Conservation (phyloP, 53 echinoderm and acorn worm genomes). For the Mesocentrotus franciscanus region DNA sequence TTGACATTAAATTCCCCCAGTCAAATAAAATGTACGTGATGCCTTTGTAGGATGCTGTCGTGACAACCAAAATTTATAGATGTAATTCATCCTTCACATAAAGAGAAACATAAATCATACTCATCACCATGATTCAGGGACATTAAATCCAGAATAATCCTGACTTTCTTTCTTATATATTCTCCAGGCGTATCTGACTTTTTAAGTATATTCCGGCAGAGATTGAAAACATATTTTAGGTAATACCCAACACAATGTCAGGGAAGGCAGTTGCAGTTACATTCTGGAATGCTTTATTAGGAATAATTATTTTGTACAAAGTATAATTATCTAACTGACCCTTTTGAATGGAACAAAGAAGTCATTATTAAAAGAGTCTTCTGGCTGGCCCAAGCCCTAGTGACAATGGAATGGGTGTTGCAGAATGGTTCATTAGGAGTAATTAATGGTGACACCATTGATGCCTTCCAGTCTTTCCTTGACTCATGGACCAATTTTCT, state of each 20-base stretch:
- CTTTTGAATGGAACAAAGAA: background rate
- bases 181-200: background rate
- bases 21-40: background rate
- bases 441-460: slow-evolving; percentile 54
- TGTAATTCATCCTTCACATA: slow-evolving; percentile 26
- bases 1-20: background rate
- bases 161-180: background rate
- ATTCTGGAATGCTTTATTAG: background rate
- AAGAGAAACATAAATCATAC: slow-evolving; percentile 36
- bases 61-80: slow-evolving; percentile 43
- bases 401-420: slow-evolving; percentile 38
- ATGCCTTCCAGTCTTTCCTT: slow-evolving; percentile 56
- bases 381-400: background rate
- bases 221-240: background rate
- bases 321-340: background rate
- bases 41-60: slow-evolving; percentile 37
- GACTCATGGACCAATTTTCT: slow-evolving; percentile 46
- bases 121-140: slow-evolving; percentile 13
- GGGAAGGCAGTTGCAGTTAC: background rate
- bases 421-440: slow-evolving; percentile 4
- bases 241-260: background rate
- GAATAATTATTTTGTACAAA: background rate
- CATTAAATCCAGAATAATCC: slow-evolving; percentile 22
- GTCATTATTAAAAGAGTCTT: background rate
- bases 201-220: background rate